phyloP scores from a whole-genome alignment of 92 coral and sea anemone species.

The Muricea muricata region DNA sequence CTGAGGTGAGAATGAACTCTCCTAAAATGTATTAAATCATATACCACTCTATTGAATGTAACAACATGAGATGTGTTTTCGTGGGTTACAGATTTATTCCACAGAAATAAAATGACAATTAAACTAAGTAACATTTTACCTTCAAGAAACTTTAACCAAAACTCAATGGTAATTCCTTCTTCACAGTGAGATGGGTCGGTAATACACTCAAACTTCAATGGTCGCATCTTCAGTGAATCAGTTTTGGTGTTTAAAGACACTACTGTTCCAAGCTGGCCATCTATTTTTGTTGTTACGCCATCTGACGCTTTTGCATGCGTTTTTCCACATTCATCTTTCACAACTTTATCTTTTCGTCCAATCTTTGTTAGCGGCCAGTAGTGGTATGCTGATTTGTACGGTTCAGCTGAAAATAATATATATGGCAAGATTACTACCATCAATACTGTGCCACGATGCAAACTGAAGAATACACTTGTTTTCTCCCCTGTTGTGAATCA shows the following conservation, averaged over 20 bases:
- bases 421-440: neutral
- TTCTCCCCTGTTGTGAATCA: too few species aligned
- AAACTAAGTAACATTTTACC: slow-evolving; percentile 12
- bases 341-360: neutral
- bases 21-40: slow-evolving; percentile 13
- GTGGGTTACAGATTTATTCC: neutral
- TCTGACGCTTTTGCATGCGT: slow-evolving; percentile 26
- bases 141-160: slow-evolving; percentile 41
- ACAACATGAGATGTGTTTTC: too few species aligned
- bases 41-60: too few species aligned
- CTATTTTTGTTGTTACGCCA: slow-evolving; percentile 69
- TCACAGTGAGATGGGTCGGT: slow-evolving; percentile 13
- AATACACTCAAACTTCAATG: slow-evolving; percentile 1
- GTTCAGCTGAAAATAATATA: slow-evolving; percentile 29
- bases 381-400: slow-evolving; percentile 27
- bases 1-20: slow-evolving; percentile 89
- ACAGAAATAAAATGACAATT: neutral
- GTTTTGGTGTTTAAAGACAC: slow-evolving; percentile 75
- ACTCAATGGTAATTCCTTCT: slow-evolving; percentile 28
- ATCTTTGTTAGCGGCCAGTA: slow-evolving; percentile 34
- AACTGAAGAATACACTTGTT: too few species aligned
- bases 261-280: slow-evolving; percentile 84
- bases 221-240: slow-evolving; percentile 25
- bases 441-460: too few species aligned
- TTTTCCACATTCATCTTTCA: slow-evolving; percentile 27